A percentile compares a stretch with the other conserved stretches of the same genome.
These are phyloP conservation scores for Pseudopleuronectes americanus DNA, from an alignment of 2,797 vertebrate species.

Conservation along the genomic window DNA sequence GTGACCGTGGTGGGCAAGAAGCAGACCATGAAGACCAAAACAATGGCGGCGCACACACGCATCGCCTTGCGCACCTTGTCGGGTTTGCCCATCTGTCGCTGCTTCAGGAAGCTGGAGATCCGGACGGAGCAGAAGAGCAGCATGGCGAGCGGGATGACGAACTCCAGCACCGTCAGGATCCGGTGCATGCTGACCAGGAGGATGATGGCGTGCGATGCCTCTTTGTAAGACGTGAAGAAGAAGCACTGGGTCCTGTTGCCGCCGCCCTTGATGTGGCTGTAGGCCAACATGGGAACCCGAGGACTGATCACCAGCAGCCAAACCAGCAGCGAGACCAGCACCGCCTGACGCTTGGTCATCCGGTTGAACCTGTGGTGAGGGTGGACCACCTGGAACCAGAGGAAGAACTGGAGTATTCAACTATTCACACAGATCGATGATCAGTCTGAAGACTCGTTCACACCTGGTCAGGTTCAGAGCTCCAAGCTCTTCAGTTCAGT, in stretches of 20 bases:
- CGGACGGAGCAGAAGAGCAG: constrained; percentile 78
- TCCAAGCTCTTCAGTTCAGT: too few relatives aligned
- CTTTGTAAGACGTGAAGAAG: constrained; percentile 77
- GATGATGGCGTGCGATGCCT: constrained; percentile 60
- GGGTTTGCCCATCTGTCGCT: constrained; percentile 68
- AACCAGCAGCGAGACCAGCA: constrained; percentile 20
- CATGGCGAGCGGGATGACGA: constrained; percentile 72
- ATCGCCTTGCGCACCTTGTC: constrained; percentile 64
- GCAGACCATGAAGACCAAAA: constrained; percentile 71
- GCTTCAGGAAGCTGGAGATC: constrained; percentile 69
- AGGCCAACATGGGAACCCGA: constrained; percentile 78
- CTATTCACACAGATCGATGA: not conserved
- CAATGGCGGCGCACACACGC: constrained; percentile 60
- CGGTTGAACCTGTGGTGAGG: constrained; percentile 67
- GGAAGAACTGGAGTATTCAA: not conserved
- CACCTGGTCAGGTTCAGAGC: too few relatives aligned
- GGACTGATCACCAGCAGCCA: constrained; percentile 77
- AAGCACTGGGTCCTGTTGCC: constrained; percentile 62
- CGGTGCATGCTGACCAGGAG: constrained; percentile 73
- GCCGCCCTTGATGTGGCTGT: constrained; percentile 61
- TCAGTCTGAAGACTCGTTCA: too few relatives aligned
- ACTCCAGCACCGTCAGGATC: constrained; percentile 75
- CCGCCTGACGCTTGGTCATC: constrained; percentile 57
- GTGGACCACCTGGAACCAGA: constrained; percentile 66
- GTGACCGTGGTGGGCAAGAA: constrained; percentile 78